Conservation (phyloP, 2,113 vertebrate species). For the Ceyx cyanopectus region DNA sequence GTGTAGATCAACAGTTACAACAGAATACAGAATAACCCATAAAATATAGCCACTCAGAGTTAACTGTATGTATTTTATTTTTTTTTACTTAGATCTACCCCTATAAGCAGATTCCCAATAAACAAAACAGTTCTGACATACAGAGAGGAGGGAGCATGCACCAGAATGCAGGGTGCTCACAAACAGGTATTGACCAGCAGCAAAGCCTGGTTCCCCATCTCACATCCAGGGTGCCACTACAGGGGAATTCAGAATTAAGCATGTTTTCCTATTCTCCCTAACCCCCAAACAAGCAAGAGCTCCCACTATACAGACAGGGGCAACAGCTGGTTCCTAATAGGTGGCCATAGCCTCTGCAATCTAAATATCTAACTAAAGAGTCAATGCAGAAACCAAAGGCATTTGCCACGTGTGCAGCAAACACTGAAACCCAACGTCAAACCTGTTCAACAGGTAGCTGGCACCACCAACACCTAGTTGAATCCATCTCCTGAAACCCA, state of each 20-base stretch:
- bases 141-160: neutral
- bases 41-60: accelerated
- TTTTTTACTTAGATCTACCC: neutral
- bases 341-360: neutral
- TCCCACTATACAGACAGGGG: neutral
- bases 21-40: neutral
- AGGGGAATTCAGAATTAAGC: neutral
- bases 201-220: neutral
- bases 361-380: neutral
- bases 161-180: neutral
- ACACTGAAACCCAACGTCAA: neutral
- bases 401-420: neutral
- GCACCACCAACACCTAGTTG: neutral
- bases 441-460: neutral
- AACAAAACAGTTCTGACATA: neutral
- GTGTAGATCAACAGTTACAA: neutral
- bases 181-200: neutral
- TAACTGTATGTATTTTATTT: accelerated
- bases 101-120: neutral
- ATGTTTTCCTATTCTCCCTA: accelerated
- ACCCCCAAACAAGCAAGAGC: neutral
- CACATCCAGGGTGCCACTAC: neutral
- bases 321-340: neutral
- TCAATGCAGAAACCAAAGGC: neutral
- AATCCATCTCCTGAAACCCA: neutral